Conservation (phyloP, 2,888 invertebrate species). For the Amiota minor region DNA sequence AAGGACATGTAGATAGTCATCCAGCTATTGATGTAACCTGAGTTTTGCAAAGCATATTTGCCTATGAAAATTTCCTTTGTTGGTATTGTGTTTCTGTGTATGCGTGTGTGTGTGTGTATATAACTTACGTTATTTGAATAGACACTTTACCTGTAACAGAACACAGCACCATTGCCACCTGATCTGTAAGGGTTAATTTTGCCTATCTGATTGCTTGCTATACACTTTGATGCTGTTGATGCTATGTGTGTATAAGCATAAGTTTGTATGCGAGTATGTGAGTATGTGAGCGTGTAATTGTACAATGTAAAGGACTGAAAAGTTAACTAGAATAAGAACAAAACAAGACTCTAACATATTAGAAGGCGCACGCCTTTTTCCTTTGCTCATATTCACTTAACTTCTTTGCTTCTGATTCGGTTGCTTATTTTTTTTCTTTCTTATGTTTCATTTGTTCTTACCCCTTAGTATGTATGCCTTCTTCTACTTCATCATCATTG, state of each 20-base stretch:
- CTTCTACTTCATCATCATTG: background rate
- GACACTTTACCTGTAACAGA: background rate
- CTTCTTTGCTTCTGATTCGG: background rate
- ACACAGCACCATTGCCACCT: conserved; percentile 18
- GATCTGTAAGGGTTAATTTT: background rate
- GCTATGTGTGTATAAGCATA: background rate
- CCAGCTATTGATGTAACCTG: background rate
- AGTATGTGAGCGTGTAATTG: conserved; percentile 16
- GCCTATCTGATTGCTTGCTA: too few relatives aligned
- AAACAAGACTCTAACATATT: background rate
- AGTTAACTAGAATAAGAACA: conserved; percentile 16
- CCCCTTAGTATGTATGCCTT: background rate
- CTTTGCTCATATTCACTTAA: background rate
- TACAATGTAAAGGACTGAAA: conserved; percentile 21
- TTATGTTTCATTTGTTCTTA: too few relatives aligned
- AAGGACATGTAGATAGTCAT: background rate
- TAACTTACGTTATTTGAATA: conserved; percentile 14
- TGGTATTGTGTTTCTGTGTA: background rate
- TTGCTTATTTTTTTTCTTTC: too few relatives aligned
- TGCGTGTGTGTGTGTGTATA: background rate
- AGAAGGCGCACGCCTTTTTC: background rate
- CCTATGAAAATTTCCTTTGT: too few relatives aligned
- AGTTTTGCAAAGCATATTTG: too few relatives aligned
- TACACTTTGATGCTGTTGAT: too few relatives aligned
- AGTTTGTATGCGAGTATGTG: conserved; percentile 40